A percentile compares a stretch with the other conserved stretches of the same genome.
Conservation (phyloP, 2,113 vertebrate species). For the Pedionomus torquatus region DNA sequence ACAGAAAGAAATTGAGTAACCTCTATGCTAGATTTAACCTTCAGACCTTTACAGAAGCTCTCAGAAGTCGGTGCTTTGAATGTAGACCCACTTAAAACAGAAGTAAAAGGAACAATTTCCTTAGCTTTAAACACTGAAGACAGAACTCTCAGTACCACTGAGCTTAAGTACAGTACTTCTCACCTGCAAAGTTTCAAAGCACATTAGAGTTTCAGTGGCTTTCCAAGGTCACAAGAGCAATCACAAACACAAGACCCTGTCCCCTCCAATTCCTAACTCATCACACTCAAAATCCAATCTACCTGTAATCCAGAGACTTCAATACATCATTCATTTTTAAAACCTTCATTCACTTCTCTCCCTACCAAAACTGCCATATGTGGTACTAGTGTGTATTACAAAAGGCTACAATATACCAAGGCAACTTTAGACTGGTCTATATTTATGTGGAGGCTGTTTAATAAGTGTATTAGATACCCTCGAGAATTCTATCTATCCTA, state of each 20-base stretch:
- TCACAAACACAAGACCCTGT: background rate
- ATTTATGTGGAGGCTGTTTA: background rate
- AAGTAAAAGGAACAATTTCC: background rate
- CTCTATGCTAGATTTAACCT: background rate
- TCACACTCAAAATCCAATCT: background rate
- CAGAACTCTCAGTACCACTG: background rate
- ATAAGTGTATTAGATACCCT: background rate
- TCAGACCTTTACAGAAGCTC: background rate
- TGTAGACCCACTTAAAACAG: background rate
- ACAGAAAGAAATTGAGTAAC: background rate
- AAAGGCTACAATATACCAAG: background rate
- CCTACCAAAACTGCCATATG: background rate
- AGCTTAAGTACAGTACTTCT: background rate
- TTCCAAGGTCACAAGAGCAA: constrained; percentile 14
- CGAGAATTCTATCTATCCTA: background rate
- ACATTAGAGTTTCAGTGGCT: background rate
- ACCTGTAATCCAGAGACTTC: background rate
- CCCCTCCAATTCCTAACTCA: background rate
- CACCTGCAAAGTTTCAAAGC: background rate
- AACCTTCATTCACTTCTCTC: background rate
- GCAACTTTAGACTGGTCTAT: background rate
- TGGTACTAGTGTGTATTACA: background rate
- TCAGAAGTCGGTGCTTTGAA: background rate
- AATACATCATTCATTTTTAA: background rate
- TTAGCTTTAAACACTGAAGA: background rate